Evolutionary conservation across 2,113 vertebrate genomes (phyloP).

Genomic region (Zosterops hypoxanthus): DNA sequence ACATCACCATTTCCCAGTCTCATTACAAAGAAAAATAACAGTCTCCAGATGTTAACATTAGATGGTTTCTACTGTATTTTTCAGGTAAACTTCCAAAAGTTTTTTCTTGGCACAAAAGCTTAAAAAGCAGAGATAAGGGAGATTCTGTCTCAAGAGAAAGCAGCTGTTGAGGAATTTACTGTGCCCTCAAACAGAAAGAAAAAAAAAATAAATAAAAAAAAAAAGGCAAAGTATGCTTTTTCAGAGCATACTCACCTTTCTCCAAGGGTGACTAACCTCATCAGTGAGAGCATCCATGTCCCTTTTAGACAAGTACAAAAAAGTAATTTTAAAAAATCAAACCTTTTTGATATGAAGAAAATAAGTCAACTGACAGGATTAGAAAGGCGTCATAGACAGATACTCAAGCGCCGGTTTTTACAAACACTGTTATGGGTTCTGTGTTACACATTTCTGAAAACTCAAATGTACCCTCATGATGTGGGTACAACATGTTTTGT

Average conservation of each 20-base stretch:
- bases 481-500: accelerated
- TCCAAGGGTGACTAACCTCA: background rate
- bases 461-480: background rate
- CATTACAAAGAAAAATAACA: background rate
- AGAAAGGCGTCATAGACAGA: background rate
- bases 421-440: background rate
- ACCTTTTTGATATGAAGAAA: background rate
- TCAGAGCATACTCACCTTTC: background rate
- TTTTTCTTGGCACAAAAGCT: background rate
- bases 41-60: background rate
- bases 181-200: background rate
- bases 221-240: background rate
- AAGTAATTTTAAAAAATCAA: background rate
- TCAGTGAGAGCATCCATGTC: background rate
- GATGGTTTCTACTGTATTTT: background rate
- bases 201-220: background rate
- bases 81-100: background rate
- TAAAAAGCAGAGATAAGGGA: background rate
- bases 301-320: background rate
- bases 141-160: background rate
- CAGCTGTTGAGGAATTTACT: background rate
- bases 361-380: background rate
- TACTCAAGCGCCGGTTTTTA: background rate
- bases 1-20: background rate
- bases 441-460: background rate